Evolutionary conservation across 2,888 invertebrate species (phyloP).

Genomic region (Agriopis aurantiaria): DNA sequence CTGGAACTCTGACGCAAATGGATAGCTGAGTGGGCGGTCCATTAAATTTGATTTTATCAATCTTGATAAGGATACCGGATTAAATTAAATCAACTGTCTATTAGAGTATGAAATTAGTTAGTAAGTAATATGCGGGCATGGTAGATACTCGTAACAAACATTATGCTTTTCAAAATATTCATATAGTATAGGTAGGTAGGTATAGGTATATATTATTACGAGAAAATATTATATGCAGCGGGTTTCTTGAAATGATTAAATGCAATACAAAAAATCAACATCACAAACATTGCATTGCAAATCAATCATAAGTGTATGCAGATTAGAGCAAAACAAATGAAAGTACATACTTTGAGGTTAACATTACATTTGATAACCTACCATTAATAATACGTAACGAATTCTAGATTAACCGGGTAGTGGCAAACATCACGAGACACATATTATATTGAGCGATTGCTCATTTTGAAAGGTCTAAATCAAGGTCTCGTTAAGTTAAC

Average conservation of each 20-base stretch:
- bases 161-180: neutral
- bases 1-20: conserved; percentile 20
- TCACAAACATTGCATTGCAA: neutral
- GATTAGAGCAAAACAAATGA: neutral
- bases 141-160: neutral
- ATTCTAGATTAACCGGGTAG: conserved; percentile 15
- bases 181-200: neutral
- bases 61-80: conserved; percentile 14
- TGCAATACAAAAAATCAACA: neutral
- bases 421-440: neutral
- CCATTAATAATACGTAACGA: neutral
- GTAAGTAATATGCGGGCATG: neutral
- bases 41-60: conserved; percentile 5
- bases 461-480: conserved; percentile 26
- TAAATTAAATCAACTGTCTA: neutral
- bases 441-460: conserved; percentile 6
- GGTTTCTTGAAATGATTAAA: too few relatives aligned
- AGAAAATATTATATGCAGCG: too few relatives aligned
- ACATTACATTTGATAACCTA: neutral
- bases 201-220: too few relatives aligned
- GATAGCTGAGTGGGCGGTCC: conserved; percentile 11
- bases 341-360: neutral
- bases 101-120: neutral
- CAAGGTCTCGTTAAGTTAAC: conserved; percentile 23
- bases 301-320: neutral